phyloP scores from a whole-genome alignment of 2,888 invertebrate species.

The Bembecia ichneumoniformis region DNA sequence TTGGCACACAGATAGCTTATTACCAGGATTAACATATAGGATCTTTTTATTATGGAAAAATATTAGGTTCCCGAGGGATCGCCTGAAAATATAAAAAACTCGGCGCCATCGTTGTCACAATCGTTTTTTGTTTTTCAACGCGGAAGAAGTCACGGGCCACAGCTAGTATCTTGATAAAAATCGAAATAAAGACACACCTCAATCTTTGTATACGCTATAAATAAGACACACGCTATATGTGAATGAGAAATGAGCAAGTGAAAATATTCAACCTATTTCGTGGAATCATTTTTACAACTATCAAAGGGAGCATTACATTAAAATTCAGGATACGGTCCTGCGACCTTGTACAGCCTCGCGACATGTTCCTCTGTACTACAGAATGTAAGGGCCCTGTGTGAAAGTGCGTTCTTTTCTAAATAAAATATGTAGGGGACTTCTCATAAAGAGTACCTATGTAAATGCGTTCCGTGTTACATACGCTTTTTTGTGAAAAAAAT shows the following conservation, averaged over 20 bases:
- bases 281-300: slow-evolving; percentile 60
- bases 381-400: slow-evolving; percentile 22
- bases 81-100: no score
- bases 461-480: slow-evolving; percentile 13
- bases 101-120: no score
- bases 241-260: slow-evolving; percentile 18
- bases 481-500: neutral
- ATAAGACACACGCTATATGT: slow-evolving; percentile 11
- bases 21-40: no score
- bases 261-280: slow-evolving; percentile 25
- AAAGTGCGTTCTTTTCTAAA: slow-evolving; percentile 31
- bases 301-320: slow-evolving; percentile 58
- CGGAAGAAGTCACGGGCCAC: no score
- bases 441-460: slow-evolving; percentile 28
- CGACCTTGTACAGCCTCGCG: slow-evolving; percentile 42
- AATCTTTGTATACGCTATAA: no score
- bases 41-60: no score
- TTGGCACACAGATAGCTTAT: no score
- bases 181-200: no score
- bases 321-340: slow-evolving; percentile 58
- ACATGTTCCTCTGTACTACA: slow-evolving; percentile 31
- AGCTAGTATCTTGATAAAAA: no score
- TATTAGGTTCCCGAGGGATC: no score
- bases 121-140: no score
- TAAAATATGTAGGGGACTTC: slow-evolving; percentile 39